Base-by-base conservation (phyloP, 2,113 vertebrate genomes). In the Stigmatopora nigra region DNA sequence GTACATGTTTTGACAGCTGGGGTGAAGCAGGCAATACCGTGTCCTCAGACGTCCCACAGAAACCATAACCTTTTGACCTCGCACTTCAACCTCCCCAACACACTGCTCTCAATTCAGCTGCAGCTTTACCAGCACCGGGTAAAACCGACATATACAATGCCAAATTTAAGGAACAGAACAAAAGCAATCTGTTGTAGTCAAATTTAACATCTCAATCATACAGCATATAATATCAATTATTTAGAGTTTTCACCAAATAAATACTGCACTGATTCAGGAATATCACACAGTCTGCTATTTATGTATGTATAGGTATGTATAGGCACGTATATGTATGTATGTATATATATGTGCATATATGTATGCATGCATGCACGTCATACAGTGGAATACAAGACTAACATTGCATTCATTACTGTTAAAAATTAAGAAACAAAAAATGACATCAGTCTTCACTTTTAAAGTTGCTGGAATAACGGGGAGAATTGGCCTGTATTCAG, bases 1-100 rank as follows among this genome's bases (percentile, higher is more conserved):
- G 31, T 63, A 35, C 59, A 62, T 83, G 75, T 89, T 90, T 88
- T 76, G 73, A 84, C 88, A 90, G 87, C 90, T 90, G 88, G 57
- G 47, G 79, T 41, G 64, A 65, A 60, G 64, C 62, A 66, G 76
- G 79, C 76, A 77, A 69, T 71, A 71, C 52, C 60, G 53, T 69
- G 81, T 88, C 83, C 81, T 86, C 77, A 79, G 82, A 78, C 68
- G 68, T 87, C 80, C 80, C 69, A 64, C 65, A 72, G 72, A 81
- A 75, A 82, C 47, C 20, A 71, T 81, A 65, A 85, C 78, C 82
- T 64, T 70, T 53, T 80, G 73, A 86, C 85, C 86, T 63, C 61
- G 64, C 66, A 72, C 67, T 71, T 81, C 48, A 53, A 38, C 56
- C 49, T 5, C 53, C 41, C 69, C 67, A 56, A 63, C 67, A 71